Conservation (phyloP, 2,888 invertebrate species). For the Mesochorus sp. region DNA sequence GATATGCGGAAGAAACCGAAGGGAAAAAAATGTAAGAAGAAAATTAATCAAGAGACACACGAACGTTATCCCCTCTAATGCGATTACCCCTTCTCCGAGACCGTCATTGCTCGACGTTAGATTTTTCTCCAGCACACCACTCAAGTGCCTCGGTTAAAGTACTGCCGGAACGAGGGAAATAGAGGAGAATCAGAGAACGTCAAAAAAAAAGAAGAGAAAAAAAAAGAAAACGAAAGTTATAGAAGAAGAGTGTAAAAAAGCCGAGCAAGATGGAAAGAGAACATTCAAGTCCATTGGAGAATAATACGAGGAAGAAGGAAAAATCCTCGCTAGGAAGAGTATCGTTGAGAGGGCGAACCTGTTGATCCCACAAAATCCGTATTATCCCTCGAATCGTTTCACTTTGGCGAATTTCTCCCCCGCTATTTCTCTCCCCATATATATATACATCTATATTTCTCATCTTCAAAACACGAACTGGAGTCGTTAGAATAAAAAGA, state of each 20-base stretch:
- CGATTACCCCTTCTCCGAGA: slow-evolving; percentile 49
- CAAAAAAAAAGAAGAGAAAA: not conserved
- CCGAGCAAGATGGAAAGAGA: not conserved
- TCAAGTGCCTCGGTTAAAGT: slow-evolving; percentile 39
- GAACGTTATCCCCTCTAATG: slow-evolving; percentile 59
- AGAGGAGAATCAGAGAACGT: slow-evolving; percentile 28
- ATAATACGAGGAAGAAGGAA: slow-evolving; percentile 29
- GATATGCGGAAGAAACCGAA: slow-evolving; percentile 56
- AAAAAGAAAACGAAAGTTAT: too few relatives aligned
- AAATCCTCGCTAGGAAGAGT: slow-evolving; percentile 21
- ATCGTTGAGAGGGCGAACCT: slow-evolving; percentile 60
- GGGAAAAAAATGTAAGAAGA: slow-evolving; percentile 19
- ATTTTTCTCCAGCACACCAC: slow-evolving; percentile 28
- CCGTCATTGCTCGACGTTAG: slow-evolving; percentile 36
- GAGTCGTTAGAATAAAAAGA: not conserved
- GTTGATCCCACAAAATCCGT: slow-evolving; percentile 69
- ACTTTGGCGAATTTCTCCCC: slow-evolving; percentile 42
- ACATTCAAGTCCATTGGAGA: not conserved
- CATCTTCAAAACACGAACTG: not conserved
- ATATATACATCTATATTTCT: too few relatives aligned
- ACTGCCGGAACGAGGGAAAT: slow-evolving; percentile 1
- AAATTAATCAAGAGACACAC: slow-evolving; percentile 61
- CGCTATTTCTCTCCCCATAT: not conserved
- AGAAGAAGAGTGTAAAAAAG: not conserved
- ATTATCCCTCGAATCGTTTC: slow-evolving; percentile 64